Conservation (phyloP, 2,113 vertebrate species). For the Myiozetetes cayanensis region DNA sequence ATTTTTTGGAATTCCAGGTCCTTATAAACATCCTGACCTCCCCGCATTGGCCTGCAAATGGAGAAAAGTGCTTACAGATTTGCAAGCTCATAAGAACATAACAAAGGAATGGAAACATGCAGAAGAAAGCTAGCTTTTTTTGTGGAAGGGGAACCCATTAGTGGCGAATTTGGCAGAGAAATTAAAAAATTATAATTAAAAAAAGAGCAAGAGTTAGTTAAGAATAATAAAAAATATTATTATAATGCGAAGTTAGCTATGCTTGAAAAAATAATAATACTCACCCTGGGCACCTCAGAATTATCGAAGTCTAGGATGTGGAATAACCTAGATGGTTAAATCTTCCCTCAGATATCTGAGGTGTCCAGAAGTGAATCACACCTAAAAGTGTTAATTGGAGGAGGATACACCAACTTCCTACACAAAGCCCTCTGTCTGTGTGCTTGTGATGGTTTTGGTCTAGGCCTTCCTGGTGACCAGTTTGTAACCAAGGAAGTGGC, state of each 20-base stretch:
- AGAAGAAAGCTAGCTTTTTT: not conserved
- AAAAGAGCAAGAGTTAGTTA: not conserved
- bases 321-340: not conserved
- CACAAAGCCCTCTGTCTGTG: accelerated
- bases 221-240: not conserved
- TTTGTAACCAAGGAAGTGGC: no score
- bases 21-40: constrained; percentile 44
- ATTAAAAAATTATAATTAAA: not conserved
- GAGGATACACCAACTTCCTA: not conserved
- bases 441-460: no score
- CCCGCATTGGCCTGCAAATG: not conserved
- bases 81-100: constrained; percentile 51
- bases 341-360: not conserved
- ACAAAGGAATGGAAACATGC: constrained; percentile 22
- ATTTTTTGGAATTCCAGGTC: constrained; percentile 3
- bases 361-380: not conserved
- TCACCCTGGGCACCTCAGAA: not conserved
- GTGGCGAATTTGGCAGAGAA: not conserved
- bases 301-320: accelerated
- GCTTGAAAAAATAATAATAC: not conserved
- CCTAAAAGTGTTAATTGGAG: accelerated
- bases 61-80: constrained; percentile 56
- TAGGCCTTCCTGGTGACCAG: no score
- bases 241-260: not conserved
- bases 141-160: not conserved